These are phyloP conservation scores for Fundulus diaphanus DNA, from an alignment of 2,797 vertebrate genomes.

Conservation along the genomic window DNA sequence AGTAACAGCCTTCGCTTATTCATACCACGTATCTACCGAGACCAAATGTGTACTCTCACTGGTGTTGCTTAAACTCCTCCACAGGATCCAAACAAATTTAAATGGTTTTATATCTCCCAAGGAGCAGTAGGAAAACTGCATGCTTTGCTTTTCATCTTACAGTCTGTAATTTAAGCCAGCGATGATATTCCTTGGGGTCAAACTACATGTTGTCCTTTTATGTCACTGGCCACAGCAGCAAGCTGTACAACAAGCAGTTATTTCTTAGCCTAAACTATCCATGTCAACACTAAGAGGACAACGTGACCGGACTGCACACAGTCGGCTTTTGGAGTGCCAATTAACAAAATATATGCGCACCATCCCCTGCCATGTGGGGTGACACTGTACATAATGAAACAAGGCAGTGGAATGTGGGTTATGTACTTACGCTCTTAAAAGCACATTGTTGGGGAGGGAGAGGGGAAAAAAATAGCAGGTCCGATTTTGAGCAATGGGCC, in stretches of 20 bases:
- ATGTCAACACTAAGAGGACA: conserved; percentile 5
- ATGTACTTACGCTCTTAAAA: conserved; percentile 29
- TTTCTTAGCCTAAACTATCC: conserved; percentile 1
- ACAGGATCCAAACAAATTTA: background rate
- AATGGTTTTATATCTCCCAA: background rate
- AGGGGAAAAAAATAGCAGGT: conserved; percentile 17
- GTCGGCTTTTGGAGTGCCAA: conserved; percentile 4
- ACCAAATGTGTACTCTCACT: background rate
- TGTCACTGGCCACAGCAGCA: conserved; percentile 10
- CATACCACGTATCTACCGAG: background rate
- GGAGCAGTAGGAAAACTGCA: background rate
- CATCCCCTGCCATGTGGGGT: background rate
- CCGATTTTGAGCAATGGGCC: conserved; percentile 26
- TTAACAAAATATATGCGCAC: background rate
- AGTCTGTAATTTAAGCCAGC: conserved; percentile 29
- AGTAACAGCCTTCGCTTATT: too few species aligned
- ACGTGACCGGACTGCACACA: conserved; percentile 4
- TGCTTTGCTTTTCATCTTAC: conserved; percentile 9
- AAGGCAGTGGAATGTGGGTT: conserved; percentile 20
- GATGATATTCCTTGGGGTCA: conserved; percentile 20
- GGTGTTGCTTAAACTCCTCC: background rate
- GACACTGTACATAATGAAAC: conserved; percentile 12
- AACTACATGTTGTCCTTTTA: conserved; percentile 19
- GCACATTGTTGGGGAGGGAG: conserved; percentile 7
- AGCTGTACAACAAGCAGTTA: background rate